phyloP scores from a whole-genome alignment of 2,888 invertebrate species.

The Aleiodes testaceus region DNA sequence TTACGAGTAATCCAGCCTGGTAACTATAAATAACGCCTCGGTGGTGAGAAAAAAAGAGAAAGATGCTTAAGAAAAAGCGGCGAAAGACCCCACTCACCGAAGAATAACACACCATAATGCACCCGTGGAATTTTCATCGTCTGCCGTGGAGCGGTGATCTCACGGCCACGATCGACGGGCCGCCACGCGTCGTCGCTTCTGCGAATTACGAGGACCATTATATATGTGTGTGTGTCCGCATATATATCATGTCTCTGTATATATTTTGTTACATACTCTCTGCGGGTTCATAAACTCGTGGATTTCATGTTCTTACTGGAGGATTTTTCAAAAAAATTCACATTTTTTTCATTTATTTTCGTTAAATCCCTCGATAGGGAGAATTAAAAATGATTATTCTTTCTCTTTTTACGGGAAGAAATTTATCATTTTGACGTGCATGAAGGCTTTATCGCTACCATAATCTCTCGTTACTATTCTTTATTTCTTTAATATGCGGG shows the following conservation, averaged over 20 bases:
- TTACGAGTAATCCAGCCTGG: constrained; percentile 14
- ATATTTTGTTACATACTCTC: background rate
- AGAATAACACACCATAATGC: constrained; percentile 31
- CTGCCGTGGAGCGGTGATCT: constrained; percentile 17
- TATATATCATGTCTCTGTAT: background rate
- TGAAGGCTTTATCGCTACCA: constrained; percentile 4
- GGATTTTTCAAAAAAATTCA: background rate
- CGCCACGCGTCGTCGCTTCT: constrained; percentile 17
- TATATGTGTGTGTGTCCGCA: constrained; percentile 13
- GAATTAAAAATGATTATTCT: constrained; percentile 23
- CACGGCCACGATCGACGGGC: constrained; percentile 39
- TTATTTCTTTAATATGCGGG: background rate
- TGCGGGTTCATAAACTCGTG: constrained; percentile 18
- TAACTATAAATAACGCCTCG: constrained; percentile 25
- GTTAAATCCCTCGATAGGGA: constrained; percentile 5
- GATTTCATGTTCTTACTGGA: constrained; percentile 13
- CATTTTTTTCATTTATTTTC: too few species aligned
- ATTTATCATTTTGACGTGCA: constrained; percentile 23
- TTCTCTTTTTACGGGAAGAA: constrained; percentile 6
- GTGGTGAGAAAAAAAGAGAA: constrained; percentile 8
- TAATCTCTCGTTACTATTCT: constrained; percentile 7
- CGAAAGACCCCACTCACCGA: constrained; percentile 30
- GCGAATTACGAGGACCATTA: constrained; percentile 47
- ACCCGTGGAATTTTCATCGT: constrained; percentile 33
- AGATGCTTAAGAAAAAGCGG: background rate